Evolutionary conservation across 2,113 vertebrate genomes (phyloP).

Genomic region (Rhinolophus ferrumequinum): DNA sequence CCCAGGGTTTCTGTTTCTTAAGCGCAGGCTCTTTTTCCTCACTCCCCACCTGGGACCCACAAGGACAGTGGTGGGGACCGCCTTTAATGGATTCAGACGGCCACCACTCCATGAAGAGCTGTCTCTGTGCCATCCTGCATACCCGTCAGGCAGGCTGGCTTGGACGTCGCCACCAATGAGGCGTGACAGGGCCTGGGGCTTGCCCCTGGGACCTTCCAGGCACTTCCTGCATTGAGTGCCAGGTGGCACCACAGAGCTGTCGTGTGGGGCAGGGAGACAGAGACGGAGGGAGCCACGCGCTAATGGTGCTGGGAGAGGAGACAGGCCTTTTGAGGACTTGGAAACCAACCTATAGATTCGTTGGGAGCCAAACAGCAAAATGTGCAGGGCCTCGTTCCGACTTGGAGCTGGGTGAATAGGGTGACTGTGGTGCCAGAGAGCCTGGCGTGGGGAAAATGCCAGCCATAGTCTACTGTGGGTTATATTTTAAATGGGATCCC

Average conservation of each 20-base stretch:
- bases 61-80: neutral
- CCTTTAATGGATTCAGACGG: neutral
- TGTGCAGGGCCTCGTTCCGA: neutral
- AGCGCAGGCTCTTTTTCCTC: neutral
- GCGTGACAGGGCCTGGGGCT: neutral
- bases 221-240: neutral
- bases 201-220: neutral
- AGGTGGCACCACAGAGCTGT: neutral
- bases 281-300: rapidly evolving
- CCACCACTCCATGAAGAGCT: neutral
- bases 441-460: neutral
- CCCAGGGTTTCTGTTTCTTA: neutral
- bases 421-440: neutral
- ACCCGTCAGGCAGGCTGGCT: neutral
- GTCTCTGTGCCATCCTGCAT: too few relatives aligned
- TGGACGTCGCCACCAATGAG: neutral
- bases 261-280: rapidly evolving
- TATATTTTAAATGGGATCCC: neutral
- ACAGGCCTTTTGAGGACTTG: neutral
- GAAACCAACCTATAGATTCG: neutral
- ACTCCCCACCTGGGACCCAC: rapidly evolving
- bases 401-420: neutral
- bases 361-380: neutral
- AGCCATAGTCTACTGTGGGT: neutral
- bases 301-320: neutral